A percentile compares a stretch with the other conserved stretches of the same genome.
These are phyloP conservation scores for Coturnix japonica DNA, from an alignment of 2,113 vertebrate genomes.

Conservation along the genomic window DNA sequence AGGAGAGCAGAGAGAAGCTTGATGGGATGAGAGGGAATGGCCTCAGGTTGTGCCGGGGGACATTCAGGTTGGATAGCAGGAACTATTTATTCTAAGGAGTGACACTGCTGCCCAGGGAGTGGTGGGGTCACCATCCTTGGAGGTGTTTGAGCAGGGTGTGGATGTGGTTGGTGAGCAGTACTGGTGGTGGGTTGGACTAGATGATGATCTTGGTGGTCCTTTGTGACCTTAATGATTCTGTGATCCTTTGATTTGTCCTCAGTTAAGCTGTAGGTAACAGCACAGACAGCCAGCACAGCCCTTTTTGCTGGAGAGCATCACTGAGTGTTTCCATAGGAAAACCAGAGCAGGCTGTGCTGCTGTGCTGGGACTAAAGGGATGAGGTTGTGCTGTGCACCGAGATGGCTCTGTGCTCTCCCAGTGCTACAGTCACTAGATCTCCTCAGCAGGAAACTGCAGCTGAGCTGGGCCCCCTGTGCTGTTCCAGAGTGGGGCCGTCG, in stretches of 20 bases:
- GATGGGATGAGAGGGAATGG: background rate
- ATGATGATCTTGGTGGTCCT: no score
- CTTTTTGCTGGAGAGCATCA: conserved; percentile 1
- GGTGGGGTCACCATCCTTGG: no score
- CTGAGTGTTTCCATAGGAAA: background rate
- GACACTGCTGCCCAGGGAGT: no score
- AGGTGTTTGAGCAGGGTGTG: no score
- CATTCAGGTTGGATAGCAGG: no score
- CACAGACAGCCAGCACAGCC: background rate
- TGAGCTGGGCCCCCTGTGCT: accelerated
- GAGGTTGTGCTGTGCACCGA: background rate
- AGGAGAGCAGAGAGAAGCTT: conserved; percentile 6
- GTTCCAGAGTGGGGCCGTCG: background rate
- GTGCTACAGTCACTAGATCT: accelerated
- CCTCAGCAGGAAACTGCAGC: conserved; percentile 25
- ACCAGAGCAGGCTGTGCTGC: no score
- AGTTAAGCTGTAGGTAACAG: conserved; percentile 18
- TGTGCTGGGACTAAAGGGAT: background rate
- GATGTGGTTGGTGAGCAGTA: no score
- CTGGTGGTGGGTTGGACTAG: no score
- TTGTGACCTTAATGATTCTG: no score
- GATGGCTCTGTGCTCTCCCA: accelerated
- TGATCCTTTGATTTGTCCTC: conserved; percentile 26
- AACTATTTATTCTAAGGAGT: no score
- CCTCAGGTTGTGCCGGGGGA: no score